A percentile compares a stretch with the other conserved stretches of the same genome.
Conservation (phyloP, 2,113 vertebrate genomes). For the Gopherus flavomarginatus region DNA sequence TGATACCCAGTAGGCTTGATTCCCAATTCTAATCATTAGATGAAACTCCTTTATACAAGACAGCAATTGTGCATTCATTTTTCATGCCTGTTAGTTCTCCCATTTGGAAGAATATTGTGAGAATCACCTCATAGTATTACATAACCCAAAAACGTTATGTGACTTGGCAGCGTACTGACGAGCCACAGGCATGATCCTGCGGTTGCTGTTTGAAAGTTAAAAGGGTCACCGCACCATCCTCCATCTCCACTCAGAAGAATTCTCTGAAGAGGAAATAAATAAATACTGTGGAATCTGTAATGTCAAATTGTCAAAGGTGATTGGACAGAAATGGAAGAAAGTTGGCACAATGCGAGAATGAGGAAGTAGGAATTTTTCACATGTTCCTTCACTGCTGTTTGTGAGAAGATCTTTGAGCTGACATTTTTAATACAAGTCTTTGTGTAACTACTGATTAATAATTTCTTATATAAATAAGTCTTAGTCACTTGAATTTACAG, state of each 20-base stretch:
- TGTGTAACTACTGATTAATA: not conserved
- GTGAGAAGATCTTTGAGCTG: not conserved
- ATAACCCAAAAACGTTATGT: not conserved
- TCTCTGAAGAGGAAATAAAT: not conserved
- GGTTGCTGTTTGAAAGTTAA: not conserved
- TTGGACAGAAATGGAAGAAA: not conserved
- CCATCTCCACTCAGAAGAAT: slow-evolving; percentile 8
- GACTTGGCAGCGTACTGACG: not conserved
- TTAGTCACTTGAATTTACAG: not conserved
- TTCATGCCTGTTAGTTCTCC: not conserved
- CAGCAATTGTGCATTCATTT: not conserved
- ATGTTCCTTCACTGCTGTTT: not conserved
- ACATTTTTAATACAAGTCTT: not conserved
- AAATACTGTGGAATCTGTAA: slow-evolving; percentile 1
- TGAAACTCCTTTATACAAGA: not conserved
- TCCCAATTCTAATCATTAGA: not conserved
- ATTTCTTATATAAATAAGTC: not conserved
- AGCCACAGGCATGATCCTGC: not conserved
- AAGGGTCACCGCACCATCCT: not conserved
- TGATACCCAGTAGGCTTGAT: no score
- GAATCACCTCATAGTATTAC: not conserved
- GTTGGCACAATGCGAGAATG: not conserved
- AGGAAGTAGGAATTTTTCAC: not conserved
- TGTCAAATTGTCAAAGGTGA: slow-evolving; percentile 1
- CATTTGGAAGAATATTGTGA: accelerated